phyloP scores from a whole-genome alignment of 1,140 invertebrate genomes.

The Hormaphis cornu region DNA sequence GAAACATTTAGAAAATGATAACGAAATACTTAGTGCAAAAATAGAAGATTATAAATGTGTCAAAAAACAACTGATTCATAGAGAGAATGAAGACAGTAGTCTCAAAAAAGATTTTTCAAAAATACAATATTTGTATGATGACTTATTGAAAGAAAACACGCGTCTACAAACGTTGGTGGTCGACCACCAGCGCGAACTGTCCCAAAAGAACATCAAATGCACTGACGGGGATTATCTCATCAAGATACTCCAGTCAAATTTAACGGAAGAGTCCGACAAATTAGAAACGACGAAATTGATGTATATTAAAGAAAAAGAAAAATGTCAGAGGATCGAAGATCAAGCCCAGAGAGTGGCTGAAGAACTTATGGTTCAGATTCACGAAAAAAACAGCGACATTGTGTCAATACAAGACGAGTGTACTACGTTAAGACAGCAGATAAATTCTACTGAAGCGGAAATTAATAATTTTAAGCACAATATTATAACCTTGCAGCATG shows the following conservation, averaged over 20 bases:
- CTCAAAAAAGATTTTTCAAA: neutral
- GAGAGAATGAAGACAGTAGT: neutral
- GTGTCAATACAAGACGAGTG: neutral
- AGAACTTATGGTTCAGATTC: neutral
- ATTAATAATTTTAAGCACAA: neutral
- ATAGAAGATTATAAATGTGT: neutral
- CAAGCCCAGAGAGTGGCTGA: neutral
- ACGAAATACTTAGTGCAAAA: neutral
- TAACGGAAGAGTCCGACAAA: neutral
- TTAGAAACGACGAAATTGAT: neutral
- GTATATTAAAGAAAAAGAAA: neutral
- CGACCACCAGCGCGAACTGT: neutral
- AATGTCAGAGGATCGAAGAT: neutral
- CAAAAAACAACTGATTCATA: neutral
- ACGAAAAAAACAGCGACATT: neutral
- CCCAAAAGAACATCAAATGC: neutral
- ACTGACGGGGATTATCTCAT: neutral
- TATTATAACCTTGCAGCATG: neutral
- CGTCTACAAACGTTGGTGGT: neutral
- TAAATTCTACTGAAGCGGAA: neutral
- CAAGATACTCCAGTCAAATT: neutral
- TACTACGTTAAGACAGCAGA: neutral
- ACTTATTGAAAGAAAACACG: neutral
- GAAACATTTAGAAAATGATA: neutral
- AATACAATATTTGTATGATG: neutral